A percentile compares a stretch with the other conserved stretches of the same genome.
Conservation (phyloP, 2,888 invertebrate genomes). For the Drosophila dives region DNA sequence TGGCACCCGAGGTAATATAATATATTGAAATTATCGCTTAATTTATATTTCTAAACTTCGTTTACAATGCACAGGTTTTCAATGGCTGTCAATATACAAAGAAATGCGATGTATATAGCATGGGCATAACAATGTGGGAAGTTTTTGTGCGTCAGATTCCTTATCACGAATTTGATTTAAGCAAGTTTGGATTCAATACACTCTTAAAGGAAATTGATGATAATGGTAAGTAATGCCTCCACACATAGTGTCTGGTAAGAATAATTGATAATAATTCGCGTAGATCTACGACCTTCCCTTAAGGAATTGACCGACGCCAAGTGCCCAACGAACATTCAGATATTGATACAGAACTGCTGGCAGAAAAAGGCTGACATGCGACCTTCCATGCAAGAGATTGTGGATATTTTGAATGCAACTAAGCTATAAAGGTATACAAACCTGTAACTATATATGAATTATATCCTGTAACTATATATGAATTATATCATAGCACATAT, state of each 20-base stretch:
- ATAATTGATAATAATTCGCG: not conserved
- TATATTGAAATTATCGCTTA: not conserved
- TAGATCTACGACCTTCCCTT: not conserved
- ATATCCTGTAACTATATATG: no score
- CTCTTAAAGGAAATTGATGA: accelerated
- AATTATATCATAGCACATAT: not conserved
- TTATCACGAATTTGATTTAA: not conserved
- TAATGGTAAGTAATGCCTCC: accelerated
- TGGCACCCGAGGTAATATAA: not conserved
- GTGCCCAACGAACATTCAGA: not conserved
- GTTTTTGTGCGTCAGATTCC: not conserved
- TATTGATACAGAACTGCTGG: not conserved
- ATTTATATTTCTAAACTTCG: not conserved
- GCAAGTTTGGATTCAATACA: accelerated
- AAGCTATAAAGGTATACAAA: no score
- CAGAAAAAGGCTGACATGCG: accelerated
- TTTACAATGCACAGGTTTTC: not conserved
- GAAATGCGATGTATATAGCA: not conserved
- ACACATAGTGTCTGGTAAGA: not conserved
- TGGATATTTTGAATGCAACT: not conserved
- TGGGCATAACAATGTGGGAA: not conserved
- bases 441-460: no score
- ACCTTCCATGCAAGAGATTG: not conserved
- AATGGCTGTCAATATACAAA: not conserved
- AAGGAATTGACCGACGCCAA: not conserved